Evolutionary conservation across 2,113 vertebrate genomes (phyloP).

Genomic region (Callaeas wilsoni): DNA sequence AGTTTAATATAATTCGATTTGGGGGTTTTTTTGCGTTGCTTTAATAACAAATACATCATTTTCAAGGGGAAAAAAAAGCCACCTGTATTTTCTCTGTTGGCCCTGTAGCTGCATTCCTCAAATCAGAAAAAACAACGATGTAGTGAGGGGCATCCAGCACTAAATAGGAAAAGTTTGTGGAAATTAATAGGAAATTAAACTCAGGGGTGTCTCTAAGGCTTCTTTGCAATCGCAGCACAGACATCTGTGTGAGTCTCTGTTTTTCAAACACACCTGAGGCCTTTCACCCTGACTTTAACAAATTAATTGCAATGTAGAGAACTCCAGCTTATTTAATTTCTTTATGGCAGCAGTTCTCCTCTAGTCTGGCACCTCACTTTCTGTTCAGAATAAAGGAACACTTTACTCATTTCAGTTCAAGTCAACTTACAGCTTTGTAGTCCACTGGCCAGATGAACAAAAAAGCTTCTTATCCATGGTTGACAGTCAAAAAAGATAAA

Average conservation of each 20-base stretch:
- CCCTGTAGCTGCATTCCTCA: background rate
- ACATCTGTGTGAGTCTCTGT: background rate
- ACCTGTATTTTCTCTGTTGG: background rate
- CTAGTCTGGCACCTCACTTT: background rate
- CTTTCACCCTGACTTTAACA: slow-evolving; percentile 33
- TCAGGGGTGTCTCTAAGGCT: background rate
- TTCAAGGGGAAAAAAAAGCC: background rate
- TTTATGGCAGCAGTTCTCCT: background rate
- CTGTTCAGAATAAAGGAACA: background rate
- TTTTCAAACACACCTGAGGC: slow-evolving; percentile 6
- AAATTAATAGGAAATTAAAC: slow-evolving; percentile 11
- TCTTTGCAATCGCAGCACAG: background rate
- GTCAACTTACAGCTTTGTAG: background rate
- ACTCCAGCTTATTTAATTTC: slow-evolving; percentile 24
- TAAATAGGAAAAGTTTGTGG: background rate
- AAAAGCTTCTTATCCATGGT: background rate
- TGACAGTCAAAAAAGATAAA: background rate
- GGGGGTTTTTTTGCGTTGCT: background rate
- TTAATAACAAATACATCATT: background rate
- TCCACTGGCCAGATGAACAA: background rate
- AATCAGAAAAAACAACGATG: background rate
- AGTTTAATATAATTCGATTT: background rate
- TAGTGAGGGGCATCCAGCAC: background rate
- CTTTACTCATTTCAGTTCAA: background rate
- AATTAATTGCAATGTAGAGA: slow-evolving; percentile 31